Evolutionary conservation across 2,888 invertebrate genomes (phyloP), one percentile per base, ranked within the genome.

Genomic region (Amphipyra berbera): DNA sequence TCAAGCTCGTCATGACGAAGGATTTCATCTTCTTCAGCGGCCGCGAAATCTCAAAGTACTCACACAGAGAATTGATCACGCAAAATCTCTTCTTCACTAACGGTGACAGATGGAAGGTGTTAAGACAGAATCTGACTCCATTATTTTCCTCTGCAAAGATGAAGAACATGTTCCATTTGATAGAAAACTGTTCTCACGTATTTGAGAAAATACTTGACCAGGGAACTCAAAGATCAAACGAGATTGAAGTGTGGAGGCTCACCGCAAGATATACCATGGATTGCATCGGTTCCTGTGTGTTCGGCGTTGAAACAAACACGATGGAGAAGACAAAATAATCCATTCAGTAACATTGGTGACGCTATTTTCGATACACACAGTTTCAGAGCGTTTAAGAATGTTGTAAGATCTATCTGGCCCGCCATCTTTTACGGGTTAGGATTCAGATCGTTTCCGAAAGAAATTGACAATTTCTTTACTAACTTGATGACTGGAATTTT

Each of bases 101-200:
- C 42, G 93, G 93, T 0, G 89, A 92, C 66, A 66, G 74, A 2
- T 93, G 93, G 92, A 90, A 88, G 53, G 84, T 90, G 0, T 41
- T 88, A 1, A 78, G 93, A 0, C 92, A 92, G 68, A 90, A 91
- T 56, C 60, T 90, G 10, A 89, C 89, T 0, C 90, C 90, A 0
- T 55, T 92, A 0, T 94, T 92, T 69, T 86, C 93, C 0, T 85
- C 89, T 0, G 76, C 87, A 0, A 93, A 92, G 70, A 90, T 92
- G 84, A 92, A 86, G 63, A 89, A 83, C 13, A 93, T 93, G 93
- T 93, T 92, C 50, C 75, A 86, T 61, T 67, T 92, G 9, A 86
- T 92, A 6, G 81, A 84, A 49, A 82, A 85, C 8, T 88, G 88
- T 52, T 60, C 83, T 0, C 53, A 71, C 8, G 69, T 67, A 0